Evolutionary conservation across 2,888 invertebrate species (phyloP).

Genomic region (Heteromurus nitidus): DNA sequence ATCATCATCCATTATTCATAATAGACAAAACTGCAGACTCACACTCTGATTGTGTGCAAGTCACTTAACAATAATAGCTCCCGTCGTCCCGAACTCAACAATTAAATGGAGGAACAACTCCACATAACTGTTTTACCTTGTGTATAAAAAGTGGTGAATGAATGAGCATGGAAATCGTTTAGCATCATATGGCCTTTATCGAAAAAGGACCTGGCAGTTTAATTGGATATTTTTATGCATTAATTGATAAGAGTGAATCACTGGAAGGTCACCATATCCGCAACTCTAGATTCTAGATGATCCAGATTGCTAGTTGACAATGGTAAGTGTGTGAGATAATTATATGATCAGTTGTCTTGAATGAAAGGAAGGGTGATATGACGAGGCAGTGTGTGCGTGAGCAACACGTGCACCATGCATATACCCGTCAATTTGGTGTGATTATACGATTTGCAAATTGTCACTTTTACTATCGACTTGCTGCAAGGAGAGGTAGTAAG

Average conservation of each 20-base stretch:
- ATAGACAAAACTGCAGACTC: too few relatives aligned
- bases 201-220: too few relatives aligned
- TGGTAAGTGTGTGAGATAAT: conserved; percentile 25
- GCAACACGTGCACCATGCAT: conserved; percentile 40
- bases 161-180: not conserved
- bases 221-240: too few relatives aligned
- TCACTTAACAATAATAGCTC: too few relatives aligned
- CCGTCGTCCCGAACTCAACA: not conserved
- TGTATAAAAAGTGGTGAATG: not conserved
- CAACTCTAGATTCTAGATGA: too few relatives aligned
- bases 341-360: conserved; percentile 29
- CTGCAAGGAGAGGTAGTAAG: not conserved
- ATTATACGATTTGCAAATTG: conserved; percentile 10
- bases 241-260: not conserved
- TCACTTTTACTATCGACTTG: not conserved
- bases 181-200: not conserved
- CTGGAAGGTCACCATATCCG: conserved; percentile 29
- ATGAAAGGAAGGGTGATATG: not conserved
- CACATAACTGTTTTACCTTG: not conserved
- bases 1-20: too few relatives aligned
- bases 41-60: too few relatives aligned
- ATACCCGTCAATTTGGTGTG: not conserved
- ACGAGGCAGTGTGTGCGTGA: not conserved
- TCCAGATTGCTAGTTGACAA: conserved; percentile 15
- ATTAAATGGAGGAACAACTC: not conserved